Evolutionary conservation across 2,797 vertebrate species (phyloP).

Genomic region (Pseudocheirus occidentalis): DNA sequence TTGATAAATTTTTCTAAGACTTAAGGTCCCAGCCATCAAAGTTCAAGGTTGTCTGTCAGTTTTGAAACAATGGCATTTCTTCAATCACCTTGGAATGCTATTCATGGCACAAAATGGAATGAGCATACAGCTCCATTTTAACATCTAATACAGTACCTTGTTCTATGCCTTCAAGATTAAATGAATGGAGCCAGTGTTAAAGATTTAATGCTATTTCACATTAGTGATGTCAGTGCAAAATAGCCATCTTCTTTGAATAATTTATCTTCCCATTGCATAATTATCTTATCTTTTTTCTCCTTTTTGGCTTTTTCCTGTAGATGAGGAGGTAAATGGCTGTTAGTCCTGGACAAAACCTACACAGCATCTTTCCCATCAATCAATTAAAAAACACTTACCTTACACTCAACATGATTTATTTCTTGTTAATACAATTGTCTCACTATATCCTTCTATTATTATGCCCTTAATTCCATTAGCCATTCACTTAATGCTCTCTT

Average conservation of each 20-base stretch:
- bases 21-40: slow-evolving; percentile 8
- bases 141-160: slow-evolving; percentile 89
- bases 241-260: slow-evolving; percentile 98
- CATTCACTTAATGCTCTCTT: slow-evolving; percentile 95
- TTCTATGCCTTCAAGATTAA: slow-evolving; percentile 82
- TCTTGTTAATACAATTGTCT: slow-evolving; percentile 99
- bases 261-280: slow-evolving; percentile 93
- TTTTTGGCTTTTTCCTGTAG: slow-evolving; percentile 92
- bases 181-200: slow-evolving; percentile 85
- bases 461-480: slow-evolving; percentile 99
- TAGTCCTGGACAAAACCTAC: slow-evolving; percentile 92
- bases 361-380: slow-evolving; percentile 98
- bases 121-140: slow-evolving; percentile 82
- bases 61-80: slow-evolving; percentile 50
- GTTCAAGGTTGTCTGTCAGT: slow-evolving; percentile 8
- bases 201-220: slow-evolving; percentile 99
- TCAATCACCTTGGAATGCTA: slow-evolving; percentile 79
- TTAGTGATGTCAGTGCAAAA: slow-evolving; percentile 99
- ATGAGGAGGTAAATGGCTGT: slow-evolving; percentile 94
- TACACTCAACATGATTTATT: slow-evolving; percentile 99
- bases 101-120: slow-evolving; percentile 56
- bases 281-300: slow-evolving; percentile 90
- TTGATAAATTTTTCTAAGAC: not conserved
- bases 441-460: slow-evolving; percentile 99
- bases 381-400: slow-evolving; percentile 99